A percentile compares a stretch with the other conserved stretches of the same genome.
Evolutionary conservation across 2,113 vertebrate genomes (phyloP).

Genomic region (Alethe castanea): DNA sequence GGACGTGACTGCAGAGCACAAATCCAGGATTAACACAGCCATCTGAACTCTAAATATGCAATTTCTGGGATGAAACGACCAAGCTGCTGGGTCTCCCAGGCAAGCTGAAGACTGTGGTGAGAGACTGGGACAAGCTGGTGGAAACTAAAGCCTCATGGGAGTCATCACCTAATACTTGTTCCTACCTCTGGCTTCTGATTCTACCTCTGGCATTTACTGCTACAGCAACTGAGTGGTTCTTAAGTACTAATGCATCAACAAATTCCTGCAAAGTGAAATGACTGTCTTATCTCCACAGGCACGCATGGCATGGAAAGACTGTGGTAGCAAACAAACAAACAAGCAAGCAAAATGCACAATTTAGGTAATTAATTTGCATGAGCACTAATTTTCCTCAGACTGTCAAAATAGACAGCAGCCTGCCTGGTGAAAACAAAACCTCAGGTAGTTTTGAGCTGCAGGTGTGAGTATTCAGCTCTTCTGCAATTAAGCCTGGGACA

Average conservation of each 20-base stretch:
- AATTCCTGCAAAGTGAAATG: not conserved
- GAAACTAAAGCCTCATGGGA: not conserved
- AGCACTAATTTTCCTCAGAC: not conserved
- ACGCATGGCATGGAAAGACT: not conserved
- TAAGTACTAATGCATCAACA: not conserved
- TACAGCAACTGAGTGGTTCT: not conserved
- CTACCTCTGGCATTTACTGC: not conserved
- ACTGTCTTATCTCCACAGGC: not conserved
- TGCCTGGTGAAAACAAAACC: not conserved
- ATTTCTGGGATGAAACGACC: not conserved
- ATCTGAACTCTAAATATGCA: not conserved
- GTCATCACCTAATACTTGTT: accelerated
- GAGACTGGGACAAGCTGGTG: not conserved
- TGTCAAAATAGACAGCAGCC: not conserved
- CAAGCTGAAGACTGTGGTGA: not conserved
- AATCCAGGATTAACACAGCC: not conserved
- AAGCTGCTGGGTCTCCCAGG: not conserved
- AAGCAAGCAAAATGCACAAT: not conserved
- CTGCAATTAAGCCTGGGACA: not conserved
- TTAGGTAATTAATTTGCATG: not conserved
- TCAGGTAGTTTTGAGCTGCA: not conserved
- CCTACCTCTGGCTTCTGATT: not conserved
- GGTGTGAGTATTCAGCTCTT: not conserved
- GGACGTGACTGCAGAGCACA: not conserved
- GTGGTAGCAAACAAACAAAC: not conserved